Evolutionary conservation across 1,140 invertebrate genomes (phyloP), one percentile per base, ranked within the genome.

Genomic region (Drosophila lacertosa): DNA sequence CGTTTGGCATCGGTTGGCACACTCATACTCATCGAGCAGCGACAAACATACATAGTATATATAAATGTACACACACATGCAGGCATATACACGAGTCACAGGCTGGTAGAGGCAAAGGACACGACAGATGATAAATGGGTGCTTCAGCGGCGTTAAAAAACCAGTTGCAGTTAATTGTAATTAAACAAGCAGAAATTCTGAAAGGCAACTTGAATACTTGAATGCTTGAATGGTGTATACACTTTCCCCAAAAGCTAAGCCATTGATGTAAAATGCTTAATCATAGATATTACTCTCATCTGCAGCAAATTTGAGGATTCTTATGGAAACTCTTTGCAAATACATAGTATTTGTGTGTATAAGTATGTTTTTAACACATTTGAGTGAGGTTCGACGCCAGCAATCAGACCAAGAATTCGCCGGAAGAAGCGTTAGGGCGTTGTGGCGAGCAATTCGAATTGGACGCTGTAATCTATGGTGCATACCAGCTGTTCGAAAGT

Each of bases 101-200:
- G 48, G 55, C 29, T n/a, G n/a, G n/a, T n/a, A n/a, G 24, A 45
- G 26, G 35, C 29, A 50, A 22, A 51, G 62, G 51, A 60, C 51
- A 51, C 50, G 47, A 50, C 20, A 37, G 45, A 83, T 83, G 81
- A 83, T 84, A 80, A 83, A 83, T 83, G 81, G 70, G 50, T 50
- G 54, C 37, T 45, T 54, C 60, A 35, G 37, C 24, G 79, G 64
- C 70, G 79, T 71, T 83, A 68, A 78, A 83, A 83, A 77, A 82
- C 82, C 78, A 82, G 81, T 82, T 77, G 74, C 78, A 74, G 78
- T 37, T 54, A 82, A 82, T 71, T 74, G 74, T 82, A 82, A 82
- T 77, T 82, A 77, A 82, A 65, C 39, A 24, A 35, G 26, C 2
- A 42, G 13, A 4, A 26, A 15, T 4, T 10, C 13, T 16, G 9